Evolutionary conservation across 2,797 vertebrate genomes (phyloP).

Genomic region (Bryconaethiops microstoma): DNA sequence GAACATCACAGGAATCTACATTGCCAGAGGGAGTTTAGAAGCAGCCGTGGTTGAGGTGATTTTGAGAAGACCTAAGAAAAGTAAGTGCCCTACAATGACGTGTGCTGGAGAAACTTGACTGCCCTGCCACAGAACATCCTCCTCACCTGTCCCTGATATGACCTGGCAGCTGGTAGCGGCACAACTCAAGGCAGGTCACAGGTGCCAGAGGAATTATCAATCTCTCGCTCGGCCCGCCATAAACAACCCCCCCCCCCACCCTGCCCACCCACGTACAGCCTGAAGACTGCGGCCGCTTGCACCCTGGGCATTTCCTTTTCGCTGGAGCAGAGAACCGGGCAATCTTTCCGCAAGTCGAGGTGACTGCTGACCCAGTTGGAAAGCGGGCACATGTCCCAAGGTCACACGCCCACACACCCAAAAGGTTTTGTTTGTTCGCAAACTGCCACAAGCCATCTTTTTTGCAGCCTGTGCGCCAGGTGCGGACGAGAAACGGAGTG

Average conservation of each 20-base stretch:
- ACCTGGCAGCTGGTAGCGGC: slow-evolving; percentile 67
- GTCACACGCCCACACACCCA: slow-evolving; percentile 71
- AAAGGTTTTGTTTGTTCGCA: slow-evolving; percentile 69
- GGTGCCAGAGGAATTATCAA: slow-evolving; percentile 75
- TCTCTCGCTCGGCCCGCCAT: slow-evolving; percentile 59
- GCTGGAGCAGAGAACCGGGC: slow-evolving; percentile 63
- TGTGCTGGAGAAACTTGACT: slow-evolving; percentile 47
- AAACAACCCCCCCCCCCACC: slow-evolving; percentile 69
- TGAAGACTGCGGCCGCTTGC: slow-evolving; percentile 56
- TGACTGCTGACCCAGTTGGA: slow-evolving; percentile 75
- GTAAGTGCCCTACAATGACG: slow-evolving; percentile 38
- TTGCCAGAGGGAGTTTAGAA: not conserved
- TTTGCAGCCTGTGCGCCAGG: slow-evolving; percentile 56
- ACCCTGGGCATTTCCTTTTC: slow-evolving; percentile 57
- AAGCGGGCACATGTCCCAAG: slow-evolving; percentile 70
- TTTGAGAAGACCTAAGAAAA: slow-evolving; percentile 49
- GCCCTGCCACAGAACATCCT: slow-evolving; percentile 58
- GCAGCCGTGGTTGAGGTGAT: not conserved
- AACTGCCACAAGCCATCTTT: slow-evolving; percentile 68
- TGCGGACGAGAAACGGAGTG: slow-evolving; percentile 49
- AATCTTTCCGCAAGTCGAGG: slow-evolving; percentile 60
- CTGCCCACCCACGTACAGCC: slow-evolving; percentile 62
- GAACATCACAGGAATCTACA: slow-evolving; percentile 25
- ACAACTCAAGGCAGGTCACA: slow-evolving; percentile 71
- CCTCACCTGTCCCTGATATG: slow-evolving; percentile 66